These are phyloP conservation scores for Volucella zonaria DNA, from an alignment of 2,888 invertebrate species.

Conservation along the genomic window DNA sequence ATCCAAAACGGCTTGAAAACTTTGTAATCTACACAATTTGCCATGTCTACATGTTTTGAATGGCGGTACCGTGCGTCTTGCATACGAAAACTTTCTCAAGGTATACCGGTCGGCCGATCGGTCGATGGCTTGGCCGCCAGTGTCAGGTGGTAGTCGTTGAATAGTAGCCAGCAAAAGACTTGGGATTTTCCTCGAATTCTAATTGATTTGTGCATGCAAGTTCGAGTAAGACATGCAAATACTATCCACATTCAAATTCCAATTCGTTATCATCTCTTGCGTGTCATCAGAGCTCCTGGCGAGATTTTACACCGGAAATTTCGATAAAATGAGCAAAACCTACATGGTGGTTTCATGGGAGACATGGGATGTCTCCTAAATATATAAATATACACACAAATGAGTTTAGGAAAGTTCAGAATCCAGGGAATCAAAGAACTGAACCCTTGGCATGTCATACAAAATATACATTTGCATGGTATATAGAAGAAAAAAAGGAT, in stretches of 20 bases:
- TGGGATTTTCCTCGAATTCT: conserved; percentile 54
- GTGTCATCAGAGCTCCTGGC: conserved; percentile 30
- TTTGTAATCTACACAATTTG: conserved; percentile 22
- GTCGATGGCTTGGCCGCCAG: neutral
- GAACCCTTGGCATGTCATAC: no score
- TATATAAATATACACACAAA: neutral
- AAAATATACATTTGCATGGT: no score
- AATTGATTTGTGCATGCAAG: conserved; percentile 66
- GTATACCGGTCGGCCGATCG: conserved; percentile 6
- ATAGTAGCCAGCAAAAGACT: neutral
- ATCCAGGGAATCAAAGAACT: no score
- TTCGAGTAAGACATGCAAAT: conserved; percentile 5
- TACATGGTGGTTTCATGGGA: neutral
- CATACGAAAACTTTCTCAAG: conserved; percentile 26
- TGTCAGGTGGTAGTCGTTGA: no score
- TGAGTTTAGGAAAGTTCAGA: neutral
- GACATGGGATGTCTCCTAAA: neutral
- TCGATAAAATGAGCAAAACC: conserved; percentile 21
- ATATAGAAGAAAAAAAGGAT: conserved; percentile 36
- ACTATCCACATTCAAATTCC: conserved; percentile 12
- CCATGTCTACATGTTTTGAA: conserved; percentile 43
- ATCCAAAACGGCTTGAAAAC: conserved; percentile 16
- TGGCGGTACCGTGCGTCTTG: conserved; percentile 22
- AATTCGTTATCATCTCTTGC: conserved; percentile 5
- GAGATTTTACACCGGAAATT: conserved; percentile 56